Percentiles rank a stretch among this genome's conserved stretches.
phyloP scores from a whole-genome alignment of 2,113 vertebrate genomes.

The Lasiurus borealis region DNA sequence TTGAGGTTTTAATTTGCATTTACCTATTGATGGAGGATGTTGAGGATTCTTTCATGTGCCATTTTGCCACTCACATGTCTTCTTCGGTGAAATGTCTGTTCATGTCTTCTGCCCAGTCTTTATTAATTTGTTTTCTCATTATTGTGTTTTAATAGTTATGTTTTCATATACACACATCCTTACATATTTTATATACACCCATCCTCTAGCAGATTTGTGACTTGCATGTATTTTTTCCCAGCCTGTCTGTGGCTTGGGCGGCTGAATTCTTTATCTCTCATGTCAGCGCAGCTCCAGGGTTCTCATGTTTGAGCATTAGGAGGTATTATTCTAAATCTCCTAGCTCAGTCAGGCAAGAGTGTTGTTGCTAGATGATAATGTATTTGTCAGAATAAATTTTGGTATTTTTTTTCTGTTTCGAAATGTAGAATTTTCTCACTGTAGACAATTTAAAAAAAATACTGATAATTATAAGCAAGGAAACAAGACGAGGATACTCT shows the following conservation, averaged over 20 bases:
- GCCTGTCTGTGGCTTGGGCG: not conserved
- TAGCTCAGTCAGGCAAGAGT: not conserved
- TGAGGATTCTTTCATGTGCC: not conserved
- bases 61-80: not conserved
- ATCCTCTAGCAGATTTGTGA: not conserved
- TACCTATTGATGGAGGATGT: not conserved
- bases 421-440: not conserved
- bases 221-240: conserved; percentile 3
- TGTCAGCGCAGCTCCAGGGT: not conserved
- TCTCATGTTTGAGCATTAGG: not conserved
- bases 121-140: not conserved
- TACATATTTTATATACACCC: not conserved
- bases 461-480: not conserved
- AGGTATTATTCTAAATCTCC: not conserved
- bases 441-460: not conserved
- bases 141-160: conserved; percentile 4
- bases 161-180: not conserved
- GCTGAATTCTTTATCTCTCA: not conserved
- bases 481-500: not conserved
- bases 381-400: conserved; percentile 35
- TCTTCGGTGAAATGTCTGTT: conserved; percentile 14
- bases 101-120: not conserved
- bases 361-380: not conserved
- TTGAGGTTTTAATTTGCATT: conserved; percentile 25
- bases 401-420: not conserved